Conservation (phyloP, 2,797 vertebrate genomes). For the Heteromormyrus szaboi region DNA sequence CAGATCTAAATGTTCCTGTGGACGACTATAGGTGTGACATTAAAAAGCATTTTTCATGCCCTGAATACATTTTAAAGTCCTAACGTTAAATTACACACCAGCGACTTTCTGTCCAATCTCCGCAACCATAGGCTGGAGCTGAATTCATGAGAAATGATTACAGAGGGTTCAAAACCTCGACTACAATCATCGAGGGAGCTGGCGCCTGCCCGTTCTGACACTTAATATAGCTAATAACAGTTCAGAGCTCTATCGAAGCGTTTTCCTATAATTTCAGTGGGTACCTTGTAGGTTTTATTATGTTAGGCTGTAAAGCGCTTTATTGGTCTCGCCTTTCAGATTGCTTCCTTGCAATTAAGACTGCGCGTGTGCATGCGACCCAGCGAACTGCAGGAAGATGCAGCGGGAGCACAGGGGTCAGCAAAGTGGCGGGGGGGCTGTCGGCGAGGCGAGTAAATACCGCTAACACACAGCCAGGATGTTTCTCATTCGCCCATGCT, state of each 20-base stretch:
- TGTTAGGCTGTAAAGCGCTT: background rate
- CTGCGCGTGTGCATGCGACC: background rate
- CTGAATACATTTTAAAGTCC: background rate
- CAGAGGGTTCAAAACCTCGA: background rate
- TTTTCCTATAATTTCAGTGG: background rate
- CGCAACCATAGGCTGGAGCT: background rate
- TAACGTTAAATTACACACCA: constrained; percentile 4
- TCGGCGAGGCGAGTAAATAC: constrained; percentile 19
- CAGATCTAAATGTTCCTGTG: background rate
- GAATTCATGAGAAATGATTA: constrained; percentile 14
- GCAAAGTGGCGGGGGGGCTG: constrained; percentile 19
- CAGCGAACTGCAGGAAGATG: background rate
- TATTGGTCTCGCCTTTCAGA: constrained; percentile 7
- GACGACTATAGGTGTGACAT: background rate
- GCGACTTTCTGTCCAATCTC: background rate
- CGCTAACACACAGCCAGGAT: background rate
- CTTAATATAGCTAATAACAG: constrained; percentile 9
- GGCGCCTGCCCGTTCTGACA: background rate
- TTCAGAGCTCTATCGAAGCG: background rate
- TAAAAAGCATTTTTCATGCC: background rate
- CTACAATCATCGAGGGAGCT: background rate
- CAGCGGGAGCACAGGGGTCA: background rate
- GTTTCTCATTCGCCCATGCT: constrained; percentile 28
- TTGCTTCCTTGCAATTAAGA: background rate
- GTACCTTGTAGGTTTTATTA: constrained; percentile 11